Base-by-base conservation (phyloP, 1,140 invertebrate species). In the Proales similis region DNA sequence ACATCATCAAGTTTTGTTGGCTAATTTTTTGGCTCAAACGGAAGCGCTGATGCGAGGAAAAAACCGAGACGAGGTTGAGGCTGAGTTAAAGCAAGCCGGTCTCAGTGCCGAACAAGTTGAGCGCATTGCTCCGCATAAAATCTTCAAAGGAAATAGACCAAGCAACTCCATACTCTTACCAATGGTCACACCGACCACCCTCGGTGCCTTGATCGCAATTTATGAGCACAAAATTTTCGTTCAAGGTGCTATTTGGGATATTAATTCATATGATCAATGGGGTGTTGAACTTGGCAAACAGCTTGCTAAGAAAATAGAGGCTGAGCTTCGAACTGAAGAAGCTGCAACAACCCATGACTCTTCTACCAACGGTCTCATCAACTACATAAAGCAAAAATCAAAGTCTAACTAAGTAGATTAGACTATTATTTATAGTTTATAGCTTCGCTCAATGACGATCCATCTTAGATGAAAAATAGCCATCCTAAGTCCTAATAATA, bases 261-360 rank as follows among this genome's bases (percentile, higher is more conserved):
- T 99, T 69, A 99, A 99, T 76, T 97, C 93, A 0, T 99, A 86
- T 77, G 95, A 99, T 79, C 95, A 99, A 75, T 99, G 93, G 92
- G 95, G 94, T 43, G 94, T 98, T 63, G 95, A 99, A 77, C 81
- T 99, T 43, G 95, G 94, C 20, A 99, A 99, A 77, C 89, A 96
- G 72, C 78, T 99, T 67, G 95, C 95, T 9, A 97, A 97, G 78
- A 86, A 85, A 11, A 96, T 99, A 65, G 90, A 94, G 72, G 87
- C 88, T 0, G 93, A 99, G 77, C 78, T 99, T 20, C 79, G 82
- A 64, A 82, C 82, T 63, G 79, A 80, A 19, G 74, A 79, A 0
- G 77, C 82, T 12, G 76, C 81, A n/a, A 79, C 78, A 24, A 68
- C 66, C 19, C 90, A 95, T 72, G 91, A 95, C 73, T 77, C 79